Base-by-base conservation (phyloP, 2,113 vertebrate genomes). In the Fulica atra region DNA sequence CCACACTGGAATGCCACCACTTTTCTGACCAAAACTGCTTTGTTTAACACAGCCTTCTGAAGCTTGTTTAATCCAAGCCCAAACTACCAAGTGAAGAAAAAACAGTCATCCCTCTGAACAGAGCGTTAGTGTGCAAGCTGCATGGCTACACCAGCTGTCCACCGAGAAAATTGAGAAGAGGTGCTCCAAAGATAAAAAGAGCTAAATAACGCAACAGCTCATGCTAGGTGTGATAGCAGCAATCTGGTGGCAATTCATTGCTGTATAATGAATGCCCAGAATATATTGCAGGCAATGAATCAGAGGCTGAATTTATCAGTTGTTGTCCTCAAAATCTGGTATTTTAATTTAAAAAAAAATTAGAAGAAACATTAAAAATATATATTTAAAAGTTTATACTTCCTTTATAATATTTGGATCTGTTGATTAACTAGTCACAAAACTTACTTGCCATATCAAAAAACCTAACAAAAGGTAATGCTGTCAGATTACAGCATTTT, bases 241-340 rank as follows among this genome's bases (percentile, higher is more conserved):
- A 95, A 95, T 95, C 93, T 96, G 95, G 77, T 79, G n/a, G 71
- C 13, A 74, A 76, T 92, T 95, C 89, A 72, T 44, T 95, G 81
- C 91, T 85, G 81, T 91, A 89, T 89, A 92, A 94, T 91, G 93
- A 87, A 92, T 89, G 48, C 81, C 56, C 57, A 93, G 86, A 96
- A 97, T 93, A 95, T 53, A 76, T 3, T 59, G 26, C 65, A 91
- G 21, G 89, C 86, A 94, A 72, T 78, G 91, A 95, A 94, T 92
- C 93, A 95, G 77, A 93, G 35, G n/a, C 28, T 86, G 91, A 95
- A 87, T 93, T 76, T 84, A 68, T 81, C 72, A 53, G 57, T 50
- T 64, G 25, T 57, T 86, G 8, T 89, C 48, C 42, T 57, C 48
- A 48, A 48, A 92, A 84, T 15, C 50, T 81, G 13, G 7, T 31